Evolutionary conservation across 2,113 vertebrate species (phyloP), one percentile per base, ranked within the genome.

Genomic region (Oceanodroma tethys): DNA sequence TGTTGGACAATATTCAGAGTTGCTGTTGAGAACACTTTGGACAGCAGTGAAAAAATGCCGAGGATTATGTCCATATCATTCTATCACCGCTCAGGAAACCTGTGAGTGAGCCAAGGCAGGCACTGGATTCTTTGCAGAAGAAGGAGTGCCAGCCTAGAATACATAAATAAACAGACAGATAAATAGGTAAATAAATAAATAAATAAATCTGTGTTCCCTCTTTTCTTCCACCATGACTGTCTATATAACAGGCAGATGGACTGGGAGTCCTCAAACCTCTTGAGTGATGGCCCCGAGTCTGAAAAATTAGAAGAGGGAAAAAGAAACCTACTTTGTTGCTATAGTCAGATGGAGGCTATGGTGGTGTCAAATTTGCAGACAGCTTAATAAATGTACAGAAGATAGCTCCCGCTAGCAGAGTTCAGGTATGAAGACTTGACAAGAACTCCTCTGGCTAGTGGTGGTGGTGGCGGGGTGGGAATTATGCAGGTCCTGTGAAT

Each of bases 1-100:
- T 95, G 86, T 82, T 93, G 89, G 94, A 93, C 58, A 86, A 80
- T 80, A 43, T 88, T 91, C 86, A 62, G 32, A 15, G 7, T 92
- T 87, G 62, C 84, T 87, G 32, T 76, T 91, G 89, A 95, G 84
- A 97, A 71, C 59, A 34, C 68, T 93, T 88, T 93, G 87, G 87
- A 80, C 9, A 80, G 53, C 47, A 38, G 50, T 93, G 93, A 95
- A 90, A 94, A 96, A 95, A 83, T 68, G 84, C 72, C 18, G 14
- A 62, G 79, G 55, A 70, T 88, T 85, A 34, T 76, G 75, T 83
- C 91, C 87, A 53, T 83, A 90, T 92, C 73, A n/a, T 90, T 93
- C 87, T 81, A 47, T 94, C 91, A 76, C 4, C 0, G 42, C 38
- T 90, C 74, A 66, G 89, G 86, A 85, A 91, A 90, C 58, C 58